A percentile compares a stretch with the other conserved stretches of the same genome.
phyloP scores from a whole-genome alignment of 2,888 invertebrate genomes.

The Eupelmus urozonus region DNA sequence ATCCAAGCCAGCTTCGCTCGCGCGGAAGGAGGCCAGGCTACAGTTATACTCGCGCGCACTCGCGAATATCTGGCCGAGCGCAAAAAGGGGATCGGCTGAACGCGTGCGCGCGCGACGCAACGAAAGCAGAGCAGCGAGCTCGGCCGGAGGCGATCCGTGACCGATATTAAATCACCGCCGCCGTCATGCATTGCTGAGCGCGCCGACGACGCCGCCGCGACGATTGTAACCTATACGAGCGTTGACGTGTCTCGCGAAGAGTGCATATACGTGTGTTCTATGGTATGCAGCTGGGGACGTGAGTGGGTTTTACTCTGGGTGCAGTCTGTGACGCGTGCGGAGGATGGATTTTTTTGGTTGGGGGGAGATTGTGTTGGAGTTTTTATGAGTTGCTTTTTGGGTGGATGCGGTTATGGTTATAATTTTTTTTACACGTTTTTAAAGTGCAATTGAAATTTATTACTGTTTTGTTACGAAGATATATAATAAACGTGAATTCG shows the following conservation, averaged over 20 bases:
- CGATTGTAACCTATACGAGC: neutral
- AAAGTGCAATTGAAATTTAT: no score
- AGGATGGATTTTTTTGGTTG: no score
- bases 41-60: slow-evolving; percentile 60
- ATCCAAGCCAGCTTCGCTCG: neutral
- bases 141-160: slow-evolving; percentile 40
- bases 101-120: slow-evolving; percentile 18
- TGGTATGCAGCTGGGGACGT: no score
- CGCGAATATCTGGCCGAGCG: slow-evolving; percentile 15
- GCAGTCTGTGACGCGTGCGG: no score
- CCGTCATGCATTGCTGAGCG: neutral
- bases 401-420: no score
- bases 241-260: neutral
- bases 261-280: no score
- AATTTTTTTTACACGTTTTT: no score
- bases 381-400: no score
- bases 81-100: slow-evolving; percentile 28
- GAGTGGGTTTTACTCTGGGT: no score
- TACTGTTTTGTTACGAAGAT: no score
- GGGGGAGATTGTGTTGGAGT: no score
- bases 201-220: neutral
- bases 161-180: slow-evolving; percentile 38
- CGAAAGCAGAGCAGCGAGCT: slow-evolving; percentile 43
- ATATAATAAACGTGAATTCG: no score
- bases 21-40: slow-evolving; percentile 59